Percentiles rank a stretch among this genome's conserved stretches.
phyloP scores from a whole-genome alignment of 2,113 vertebrate genomes.

The Coptodon bakossiorum region DNA sequence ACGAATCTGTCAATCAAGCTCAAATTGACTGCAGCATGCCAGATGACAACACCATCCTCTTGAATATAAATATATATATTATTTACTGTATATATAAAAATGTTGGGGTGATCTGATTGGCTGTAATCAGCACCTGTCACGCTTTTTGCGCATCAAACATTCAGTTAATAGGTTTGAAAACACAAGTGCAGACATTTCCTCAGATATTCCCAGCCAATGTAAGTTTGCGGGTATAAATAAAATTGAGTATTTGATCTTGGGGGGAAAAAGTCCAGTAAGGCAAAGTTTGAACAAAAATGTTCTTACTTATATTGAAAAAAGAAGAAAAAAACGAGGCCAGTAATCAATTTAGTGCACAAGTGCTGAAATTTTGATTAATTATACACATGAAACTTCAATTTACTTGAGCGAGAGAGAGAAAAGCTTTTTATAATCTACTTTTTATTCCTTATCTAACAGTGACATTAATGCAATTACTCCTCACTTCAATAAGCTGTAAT shows the following conservation, averaged over 20 bases:
- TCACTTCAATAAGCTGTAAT: slow-evolving; percentile 6
- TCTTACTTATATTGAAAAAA: neutral
- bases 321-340: neutral
- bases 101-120: slow-evolving; percentile 72
- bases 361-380: slow-evolving; percentile 40
- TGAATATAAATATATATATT: slow-evolving; percentile 49
- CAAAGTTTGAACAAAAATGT: neutral
- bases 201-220: neutral
- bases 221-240: neutral
- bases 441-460: neutral
- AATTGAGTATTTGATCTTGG: neutral
- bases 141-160: slow-evolving; percentile 56
- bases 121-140: slow-evolving; percentile 79
- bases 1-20: slow-evolving; percentile 88
- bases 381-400: neutral
- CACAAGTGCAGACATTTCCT: neutral
- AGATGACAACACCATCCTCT: slow-evolving; percentile 78
- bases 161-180: neutral
- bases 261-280: fast-evolving
- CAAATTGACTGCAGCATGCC: slow-evolving; percentile 79
- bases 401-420: neutral
- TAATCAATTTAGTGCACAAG: slow-evolving; percentile 1
- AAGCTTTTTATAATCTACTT: neutral
- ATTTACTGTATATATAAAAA: slow-evolving; percentile 40
- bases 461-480: slow-evolving; percentile 24